Evolutionary conservation across 1,140 invertebrate species (phyloP), one percentile per base, ranked within the genome.

Genomic region (Drosophila rhopaloa): DNA sequence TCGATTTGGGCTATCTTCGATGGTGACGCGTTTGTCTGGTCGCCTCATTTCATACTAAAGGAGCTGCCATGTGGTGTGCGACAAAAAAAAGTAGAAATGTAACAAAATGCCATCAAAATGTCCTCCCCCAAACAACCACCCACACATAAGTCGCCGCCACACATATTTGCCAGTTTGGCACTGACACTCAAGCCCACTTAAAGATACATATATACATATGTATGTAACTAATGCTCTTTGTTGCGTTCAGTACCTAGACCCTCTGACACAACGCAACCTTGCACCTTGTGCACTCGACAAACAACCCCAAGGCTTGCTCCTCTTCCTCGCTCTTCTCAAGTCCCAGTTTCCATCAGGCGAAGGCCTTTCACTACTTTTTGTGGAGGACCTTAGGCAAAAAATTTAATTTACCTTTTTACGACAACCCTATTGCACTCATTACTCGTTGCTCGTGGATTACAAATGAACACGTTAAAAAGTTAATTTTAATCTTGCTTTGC

Each of bases 11-110:
- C 40, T 62, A 66, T 67, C 74, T 77, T 88, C 58, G 73, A 63
- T 77, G 68, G 67, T 68, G 79, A 88, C 79, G 84, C 76, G 84
- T 67, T 68, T 80, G 51, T 80, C 73, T 81, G 71, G 76, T 63
- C 71, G 83, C 72, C 79, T 83, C 83, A 88, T 88, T 79, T 81
- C 83, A 83, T 88, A 83, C 79, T 89, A 83, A 88, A 74, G 63
- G 55, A 88, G 79, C 75, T 83, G 53, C 62, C 24, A 35, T 37
- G 40, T 43, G 46, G 76, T 24, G 50, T 19, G 32, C 43, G 48
- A 47, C 41, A 79, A 70, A 71, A 68, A 47, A 79, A 85, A 58
- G 73, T 78, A 76, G 62, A 16, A 56, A 59, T 46, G 65, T 78
- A 81, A 86, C 67, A 81, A 86, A 84, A 85, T 81, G 82, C 75